These are phyloP conservation scores for Poliocrania exsul DNA, from an alignment of 2,797 vertebrate species.

Conservation along the genomic window DNA sequence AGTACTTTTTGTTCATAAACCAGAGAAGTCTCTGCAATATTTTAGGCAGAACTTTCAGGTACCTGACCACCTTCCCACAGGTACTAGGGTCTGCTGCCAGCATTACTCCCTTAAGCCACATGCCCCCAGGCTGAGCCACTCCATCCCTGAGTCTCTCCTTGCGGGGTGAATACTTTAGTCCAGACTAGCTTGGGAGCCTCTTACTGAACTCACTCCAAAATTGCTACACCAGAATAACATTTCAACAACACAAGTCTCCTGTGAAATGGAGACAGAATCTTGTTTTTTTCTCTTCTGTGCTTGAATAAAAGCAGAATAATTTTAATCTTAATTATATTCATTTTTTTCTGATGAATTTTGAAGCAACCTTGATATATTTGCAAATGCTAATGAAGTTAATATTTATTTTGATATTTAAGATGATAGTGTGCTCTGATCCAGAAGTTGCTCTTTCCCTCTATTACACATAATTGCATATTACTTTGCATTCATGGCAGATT, in stretches of 20 bases:
- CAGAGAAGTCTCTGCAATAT: not conserved
- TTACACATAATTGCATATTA: slow-evolving; percentile 13
- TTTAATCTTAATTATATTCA: not conserved
- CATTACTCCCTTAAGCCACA: too few species aligned
- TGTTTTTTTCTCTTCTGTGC: not conserved
- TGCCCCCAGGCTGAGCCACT: not conserved
- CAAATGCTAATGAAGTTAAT: not conserved
- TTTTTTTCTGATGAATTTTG: not conserved
- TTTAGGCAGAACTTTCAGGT: not conserved
- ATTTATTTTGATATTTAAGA: slow-evolving; percentile 35
- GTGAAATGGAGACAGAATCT: not conserved
- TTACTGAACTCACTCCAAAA: not conserved
- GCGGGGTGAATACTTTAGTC: not conserved
- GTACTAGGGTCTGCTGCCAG: accelerated
- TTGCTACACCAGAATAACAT: accelerated
- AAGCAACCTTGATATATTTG: not conserved
- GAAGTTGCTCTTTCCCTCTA: not conserved
- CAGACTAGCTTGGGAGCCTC: accelerated
- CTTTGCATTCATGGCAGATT: not conserved
- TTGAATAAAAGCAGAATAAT: not conserved
- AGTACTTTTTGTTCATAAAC: not conserved
- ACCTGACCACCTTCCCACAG: not conserved
- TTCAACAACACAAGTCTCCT: not conserved
- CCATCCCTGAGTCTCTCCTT: not conserved
- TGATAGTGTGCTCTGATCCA: slow-evolving; percentile 1